Percentiles rank a stretch among this genome's conserved stretches.
These are phyloP conservation scores for Hyposoter didymator DNA, from an alignment of 2,888 invertebrate genomes.

Conservation along the genomic window DNA sequence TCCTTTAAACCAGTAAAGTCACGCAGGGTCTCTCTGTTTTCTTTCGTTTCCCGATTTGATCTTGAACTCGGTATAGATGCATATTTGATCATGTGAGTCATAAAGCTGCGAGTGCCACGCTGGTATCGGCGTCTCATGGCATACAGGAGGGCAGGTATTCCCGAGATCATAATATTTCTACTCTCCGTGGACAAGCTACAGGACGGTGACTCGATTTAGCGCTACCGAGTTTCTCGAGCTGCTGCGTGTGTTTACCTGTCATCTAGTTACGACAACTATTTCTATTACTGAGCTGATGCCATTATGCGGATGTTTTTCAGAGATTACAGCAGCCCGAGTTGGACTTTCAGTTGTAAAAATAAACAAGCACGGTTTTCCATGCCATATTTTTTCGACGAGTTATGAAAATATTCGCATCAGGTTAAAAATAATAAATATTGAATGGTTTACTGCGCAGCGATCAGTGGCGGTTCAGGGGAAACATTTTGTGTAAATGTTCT, in stretches of 20 bases:
- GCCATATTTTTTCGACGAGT: background rate
- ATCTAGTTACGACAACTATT: constrained; percentile 34
- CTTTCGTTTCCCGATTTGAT: background rate
- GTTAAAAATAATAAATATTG: background rate
- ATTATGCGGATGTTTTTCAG: background rate
- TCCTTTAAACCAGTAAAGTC: constrained; percentile 7
- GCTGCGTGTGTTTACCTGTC: constrained; percentile 34
- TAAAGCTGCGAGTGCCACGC: constrained; percentile 27
- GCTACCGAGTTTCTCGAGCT: constrained; percentile 47
- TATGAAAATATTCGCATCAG: background rate
- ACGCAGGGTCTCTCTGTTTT: background rate
- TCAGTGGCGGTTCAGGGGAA: background rate
- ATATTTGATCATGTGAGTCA: constrained; percentile 25
- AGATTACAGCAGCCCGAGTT: background rate
- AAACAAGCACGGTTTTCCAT: background rate
- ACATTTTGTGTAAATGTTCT: no score
- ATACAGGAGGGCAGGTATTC: constrained; percentile 38
- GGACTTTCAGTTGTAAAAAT: constrained; percentile 1
- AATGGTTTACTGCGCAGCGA: background rate
- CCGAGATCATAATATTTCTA: constrained; percentile 58
- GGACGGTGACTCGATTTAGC: constrained; percentile 52
- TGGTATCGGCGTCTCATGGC: constrained; percentile 2
- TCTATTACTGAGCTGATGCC: constrained; percentile 29
- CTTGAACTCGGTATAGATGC: constrained; percentile 18
- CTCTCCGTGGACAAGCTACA: constrained; percentile 46